Evolutionary conservation across 92 coral and sea anemone species (phyloP).

Genomic region (Galaxea fascicularis): DNA sequence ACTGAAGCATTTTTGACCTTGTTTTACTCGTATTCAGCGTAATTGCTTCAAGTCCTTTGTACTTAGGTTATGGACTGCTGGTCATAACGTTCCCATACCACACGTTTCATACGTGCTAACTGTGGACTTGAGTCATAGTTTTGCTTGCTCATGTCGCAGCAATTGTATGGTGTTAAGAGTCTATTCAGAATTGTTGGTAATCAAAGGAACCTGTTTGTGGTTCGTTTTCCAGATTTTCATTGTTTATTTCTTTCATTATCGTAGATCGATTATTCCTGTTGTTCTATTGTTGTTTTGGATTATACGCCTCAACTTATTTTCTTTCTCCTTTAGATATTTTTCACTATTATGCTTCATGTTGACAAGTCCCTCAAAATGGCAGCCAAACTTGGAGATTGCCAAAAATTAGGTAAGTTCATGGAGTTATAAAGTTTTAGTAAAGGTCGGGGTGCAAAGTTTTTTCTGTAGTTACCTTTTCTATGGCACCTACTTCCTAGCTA

Average conservation of each 20-base stretch:
- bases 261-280: slow-evolving; percentile 13
- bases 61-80: slow-evolving; percentile 24
- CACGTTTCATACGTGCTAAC: background rate
- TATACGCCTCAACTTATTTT: background rate
- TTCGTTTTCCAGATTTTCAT: background rate
- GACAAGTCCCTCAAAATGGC: too few species aligned
- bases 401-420: too few species aligned
- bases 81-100: background rate
- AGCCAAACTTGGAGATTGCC: too few species aligned
- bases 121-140: slow-evolving; percentile 24
- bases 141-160: slow-evolving; percentile 4
- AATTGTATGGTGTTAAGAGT: background rate
- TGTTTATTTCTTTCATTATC: slow-evolving; percentile 10
- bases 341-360: too few species aligned
- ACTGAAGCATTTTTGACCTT: slow-evolving; percentile 17
- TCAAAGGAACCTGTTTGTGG: background rate
- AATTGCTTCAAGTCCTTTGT: background rate
- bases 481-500: too few species aligned
- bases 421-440: too few species aligned
- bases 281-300: background rate
- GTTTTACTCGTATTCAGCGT: slow-evolving; percentile 21
- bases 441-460: too few species aligned
- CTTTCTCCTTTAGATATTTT: slow-evolving; percentile 2
- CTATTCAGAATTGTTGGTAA: slow-evolving; percentile 8
- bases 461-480: too few species aligned